Evolutionary conservation across 2,888 invertebrate species (phyloP).

Genomic region (Philopedon plagiatum): DNA sequence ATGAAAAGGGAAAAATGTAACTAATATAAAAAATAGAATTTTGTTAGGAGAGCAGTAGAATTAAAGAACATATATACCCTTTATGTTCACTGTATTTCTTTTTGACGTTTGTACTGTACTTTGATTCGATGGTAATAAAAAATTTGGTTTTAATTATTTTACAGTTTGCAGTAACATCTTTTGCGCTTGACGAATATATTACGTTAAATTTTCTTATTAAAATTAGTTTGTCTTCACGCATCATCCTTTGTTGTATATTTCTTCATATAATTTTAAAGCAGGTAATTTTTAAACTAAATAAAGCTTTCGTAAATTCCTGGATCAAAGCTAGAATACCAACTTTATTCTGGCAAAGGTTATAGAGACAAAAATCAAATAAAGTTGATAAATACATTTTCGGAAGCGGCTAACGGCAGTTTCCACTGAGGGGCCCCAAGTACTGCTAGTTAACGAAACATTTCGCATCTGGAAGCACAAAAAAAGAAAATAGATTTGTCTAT

Average conservation of each 20-base stretch:
- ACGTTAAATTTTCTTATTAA: no score
- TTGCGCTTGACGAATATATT: no score
- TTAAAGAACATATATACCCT: no score
- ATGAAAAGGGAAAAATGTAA: no score
- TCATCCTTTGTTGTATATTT: background rate
- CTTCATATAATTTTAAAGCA: no score
- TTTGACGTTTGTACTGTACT: no score
- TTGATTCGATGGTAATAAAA: no score
- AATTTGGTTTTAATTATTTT: no score
- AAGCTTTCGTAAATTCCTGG: background rate
- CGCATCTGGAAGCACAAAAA: conserved; percentile 70
- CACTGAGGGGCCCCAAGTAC: conserved; percentile 15
- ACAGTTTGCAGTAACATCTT: no score
- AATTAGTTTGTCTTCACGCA: background rate
- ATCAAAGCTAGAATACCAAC: background rate
- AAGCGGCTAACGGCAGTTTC: conserved; percentile 21
- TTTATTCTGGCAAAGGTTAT: background rate
- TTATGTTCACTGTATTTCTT: no score
- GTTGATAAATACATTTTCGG: conserved; percentile 16
- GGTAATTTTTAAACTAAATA: background rate
- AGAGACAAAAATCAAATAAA: conserved; percentile 4
- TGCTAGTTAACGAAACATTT: conserved; percentile 40
- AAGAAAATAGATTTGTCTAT: conserved; percentile 69
- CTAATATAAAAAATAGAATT: no score
- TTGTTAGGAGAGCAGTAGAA: no score